Base-by-base conservation (phyloP, 92 coral and sea anemone species). In the Paramuricea clavata region DNA sequence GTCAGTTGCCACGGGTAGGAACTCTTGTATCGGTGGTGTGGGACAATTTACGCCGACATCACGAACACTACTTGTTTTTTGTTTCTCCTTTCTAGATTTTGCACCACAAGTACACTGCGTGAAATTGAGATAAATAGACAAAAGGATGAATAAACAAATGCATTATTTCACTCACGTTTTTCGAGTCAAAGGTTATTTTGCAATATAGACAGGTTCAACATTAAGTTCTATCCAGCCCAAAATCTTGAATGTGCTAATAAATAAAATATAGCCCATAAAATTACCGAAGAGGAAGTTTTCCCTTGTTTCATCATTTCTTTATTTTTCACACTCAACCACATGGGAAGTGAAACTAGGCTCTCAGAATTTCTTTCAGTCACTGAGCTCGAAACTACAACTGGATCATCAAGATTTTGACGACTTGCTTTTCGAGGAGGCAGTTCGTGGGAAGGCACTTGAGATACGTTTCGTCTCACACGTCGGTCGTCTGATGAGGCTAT, bases 1-100 rank as follows among this genome's bases (percentile, higher is more conserved):
- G 31, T 91, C 93, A 33, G 30, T 62, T 44, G 77, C 41, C 23
- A 89, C 68, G 10, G 67, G 64, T 11, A 32, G 65, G 19, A 81
- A 80, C 6, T 69, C 39, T 16, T 90, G 75, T 10, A 88, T 52
- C 3, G 83, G 86, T 15, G 97, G 94, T 13, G 98, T 92, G n/a
- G 98, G 98, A 21, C 90, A 90, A 54, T 95, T 95, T 10, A 94
- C 94, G 16, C 95, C 98, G 9, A 94, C 82, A 76, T 95, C 98
- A 22, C 90, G 92, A 69, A 87, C 89, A 25, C 88, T 79, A 3
- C 88, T 80, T 64, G 69, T 36, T 75, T 76, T 83, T 54, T 50
- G 36, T 11, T 22, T 75, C 43, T 57, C 78, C 32, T 85, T 78
- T 75, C 87, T 79, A 28, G 69, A 79, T 32, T 41, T 86, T 28